Evolutionary conservation across 2,888 invertebrate species (phyloP).

Genomic region (Helicoverpa assulta): DNA sequence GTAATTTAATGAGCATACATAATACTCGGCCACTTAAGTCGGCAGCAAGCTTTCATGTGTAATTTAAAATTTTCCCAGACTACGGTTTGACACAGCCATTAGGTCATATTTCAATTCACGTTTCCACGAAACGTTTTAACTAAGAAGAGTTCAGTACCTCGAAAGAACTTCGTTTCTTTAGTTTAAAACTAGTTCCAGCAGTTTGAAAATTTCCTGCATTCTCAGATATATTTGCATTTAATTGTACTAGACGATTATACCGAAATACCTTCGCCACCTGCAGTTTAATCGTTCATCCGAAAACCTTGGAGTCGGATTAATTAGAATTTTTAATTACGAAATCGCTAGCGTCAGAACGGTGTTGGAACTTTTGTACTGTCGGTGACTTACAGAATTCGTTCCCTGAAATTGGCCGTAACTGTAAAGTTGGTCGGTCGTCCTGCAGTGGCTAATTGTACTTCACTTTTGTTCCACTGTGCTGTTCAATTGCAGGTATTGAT

Average conservation of each 20-base stretch:
- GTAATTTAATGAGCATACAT: background rate
- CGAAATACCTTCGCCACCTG: slow-evolving; percentile 37
- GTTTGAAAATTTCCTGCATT: slow-evolving; percentile 20
- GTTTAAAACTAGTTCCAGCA: slow-evolving; percentile 9
- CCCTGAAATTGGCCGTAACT: slow-evolving; percentile 49
- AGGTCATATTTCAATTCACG: background rate
- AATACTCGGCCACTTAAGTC: background rate
- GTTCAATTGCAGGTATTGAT: slow-evolving; percentile 53
- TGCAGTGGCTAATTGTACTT: slow-evolving; percentile 55
- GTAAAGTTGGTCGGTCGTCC: slow-evolving; percentile 43
- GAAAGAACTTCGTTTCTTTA: background rate
- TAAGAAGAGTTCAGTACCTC: background rate
- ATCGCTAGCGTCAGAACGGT: slow-evolving; percentile 38
- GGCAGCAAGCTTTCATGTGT: slow-evolving; percentile 1
- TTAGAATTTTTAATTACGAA: slow-evolving; percentile 58
- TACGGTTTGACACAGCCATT: background rate
- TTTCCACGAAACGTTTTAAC: background rate
- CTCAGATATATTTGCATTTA: slow-evolving; percentile 42
- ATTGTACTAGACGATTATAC: slow-evolving; percentile 41
- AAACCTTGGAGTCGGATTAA: slow-evolving; percentile 41
- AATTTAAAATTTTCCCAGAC: background rate
- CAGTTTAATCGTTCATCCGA: slow-evolving; percentile 40
- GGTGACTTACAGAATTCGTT: slow-evolving; percentile 57
- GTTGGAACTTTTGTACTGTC: slow-evolving; percentile 48
- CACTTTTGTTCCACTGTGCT: slow-evolving; percentile 44